phyloP scores from a whole-genome alignment of 2,888 invertebrate genomes.

The Melitaea athalia region DNA sequence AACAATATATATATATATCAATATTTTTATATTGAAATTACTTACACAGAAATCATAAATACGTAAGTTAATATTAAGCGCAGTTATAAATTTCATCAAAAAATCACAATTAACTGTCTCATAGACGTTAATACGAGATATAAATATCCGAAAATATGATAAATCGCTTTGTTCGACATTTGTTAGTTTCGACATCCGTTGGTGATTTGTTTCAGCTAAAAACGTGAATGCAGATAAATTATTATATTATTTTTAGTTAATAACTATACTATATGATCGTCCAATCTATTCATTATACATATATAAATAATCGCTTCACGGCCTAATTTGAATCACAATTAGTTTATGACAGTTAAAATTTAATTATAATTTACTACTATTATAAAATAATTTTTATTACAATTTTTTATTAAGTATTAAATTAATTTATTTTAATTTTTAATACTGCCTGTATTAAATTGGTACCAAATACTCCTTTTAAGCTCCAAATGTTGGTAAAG shows the following conservation, averaged over 20 bases:
- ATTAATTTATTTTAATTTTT: too few species aligned
- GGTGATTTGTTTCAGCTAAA: conserved; percentile 28
- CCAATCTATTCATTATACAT: too few species aligned
- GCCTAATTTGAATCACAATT: too few species aligned
- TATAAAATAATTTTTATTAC: background rate
- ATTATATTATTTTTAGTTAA: background rate
- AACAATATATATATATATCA: background rate
- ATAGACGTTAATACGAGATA: conserved; percentile 40
- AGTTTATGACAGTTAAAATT: too few species aligned
- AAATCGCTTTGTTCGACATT: conserved; percentile 36
- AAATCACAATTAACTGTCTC: conserved; percentile 27
- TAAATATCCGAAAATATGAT: conserved; percentile 41
- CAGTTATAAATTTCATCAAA: conserved; percentile 4
- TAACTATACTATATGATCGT: too few species aligned
- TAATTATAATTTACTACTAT: too few species aligned
- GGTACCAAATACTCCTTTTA: background rate
- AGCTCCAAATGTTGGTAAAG: background rate
- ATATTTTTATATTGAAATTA: background rate
- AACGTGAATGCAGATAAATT: background rate
- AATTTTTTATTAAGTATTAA: too few species aligned
- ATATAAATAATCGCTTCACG: too few species aligned
- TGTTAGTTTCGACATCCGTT: conserved; percentile 40
- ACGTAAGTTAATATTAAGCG: background rate
- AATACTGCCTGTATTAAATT: background rate
- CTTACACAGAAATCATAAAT: background rate